A percentile compares a stretch with the other conserved stretches of the same genome.
Evolutionary conservation across 1,140 invertebrate species (phyloP).

Genomic region (Acromyrmex charruanus): DNA sequence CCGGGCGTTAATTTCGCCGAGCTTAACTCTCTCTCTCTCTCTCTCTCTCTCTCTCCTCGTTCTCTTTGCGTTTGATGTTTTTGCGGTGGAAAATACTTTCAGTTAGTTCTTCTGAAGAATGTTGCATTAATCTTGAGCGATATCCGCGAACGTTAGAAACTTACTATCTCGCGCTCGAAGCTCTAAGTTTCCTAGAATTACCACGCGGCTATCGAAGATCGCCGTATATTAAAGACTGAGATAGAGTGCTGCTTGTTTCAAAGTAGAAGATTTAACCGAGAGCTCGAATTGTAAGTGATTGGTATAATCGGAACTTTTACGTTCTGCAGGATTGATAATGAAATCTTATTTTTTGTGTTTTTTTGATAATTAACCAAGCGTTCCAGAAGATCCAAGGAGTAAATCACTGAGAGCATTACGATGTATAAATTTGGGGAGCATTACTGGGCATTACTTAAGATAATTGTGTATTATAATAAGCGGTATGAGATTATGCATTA

Average conservation of each 20-base stretch:
- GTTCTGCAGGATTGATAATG: neutral
- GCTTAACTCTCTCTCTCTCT: neutral
- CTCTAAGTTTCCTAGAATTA: neutral
- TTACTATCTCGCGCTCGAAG: conserved; percentile 7
- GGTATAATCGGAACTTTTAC: neutral
- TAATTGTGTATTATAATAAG: no score
- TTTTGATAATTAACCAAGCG: conserved; percentile 3
- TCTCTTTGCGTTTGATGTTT: conserved; percentile 35
- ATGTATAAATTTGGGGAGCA: no score
- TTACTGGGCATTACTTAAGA: no score
- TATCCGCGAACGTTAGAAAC: conserved; percentile 14
- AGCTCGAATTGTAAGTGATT: neutral
- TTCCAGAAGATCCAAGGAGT: neutral
- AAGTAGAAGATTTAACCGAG: neutral
- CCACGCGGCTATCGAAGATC: conserved; percentile 4
- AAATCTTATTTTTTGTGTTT: neutral
- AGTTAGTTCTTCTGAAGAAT: conserved; percentile 46
- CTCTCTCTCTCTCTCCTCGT: no score
- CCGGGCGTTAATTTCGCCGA: conserved; percentile 50
- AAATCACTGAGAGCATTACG: no score
- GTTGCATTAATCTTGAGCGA: conserved; percentile 36
- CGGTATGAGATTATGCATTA: no score
- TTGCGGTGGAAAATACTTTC: conserved; percentile 50
- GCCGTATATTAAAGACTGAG: conserved; percentile 28
- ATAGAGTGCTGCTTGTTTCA: conserved; percentile 14